phyloP scores from a whole-genome alignment of 2,888 invertebrate genomes.

The Chrysolina haemoptera region DNA sequence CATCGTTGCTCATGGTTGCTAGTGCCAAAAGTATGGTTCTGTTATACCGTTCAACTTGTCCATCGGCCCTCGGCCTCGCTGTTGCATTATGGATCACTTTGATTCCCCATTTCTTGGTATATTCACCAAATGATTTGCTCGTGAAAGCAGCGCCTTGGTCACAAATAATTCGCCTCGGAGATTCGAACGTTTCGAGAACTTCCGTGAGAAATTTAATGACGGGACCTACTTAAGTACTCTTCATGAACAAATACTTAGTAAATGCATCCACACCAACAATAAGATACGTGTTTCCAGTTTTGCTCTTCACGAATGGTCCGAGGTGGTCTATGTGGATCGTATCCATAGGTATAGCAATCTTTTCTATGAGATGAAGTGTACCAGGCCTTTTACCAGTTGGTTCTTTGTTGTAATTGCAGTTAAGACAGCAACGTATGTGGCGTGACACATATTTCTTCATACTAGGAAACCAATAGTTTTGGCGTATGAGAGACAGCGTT shows the following conservation, averaged over 20 bases:
- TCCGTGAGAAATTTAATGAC: constrained; percentile 27
- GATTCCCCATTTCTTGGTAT: constrained; percentile 35
- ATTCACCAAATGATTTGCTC: constrained; percentile 41
- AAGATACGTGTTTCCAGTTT: constrained; percentile 44
- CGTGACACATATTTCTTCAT: constrained; percentile 36
- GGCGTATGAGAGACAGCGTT: constrained; percentile 11
- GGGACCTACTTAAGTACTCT: constrained; percentile 36
- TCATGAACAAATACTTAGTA: constrained; percentile 59
- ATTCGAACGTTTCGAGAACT: constrained; percentile 32
- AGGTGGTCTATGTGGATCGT: constrained; percentile 41
- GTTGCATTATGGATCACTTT: constrained; percentile 49
- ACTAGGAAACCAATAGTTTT: constrained; percentile 45
- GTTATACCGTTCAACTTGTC: constrained; percentile 38
- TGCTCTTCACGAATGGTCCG: constrained; percentile 36
- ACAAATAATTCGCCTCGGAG: constrained; percentile 42
- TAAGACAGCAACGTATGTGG: constrained; percentile 31
- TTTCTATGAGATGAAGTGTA: constrained; percentile 31
- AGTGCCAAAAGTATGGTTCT: constrained; percentile 36
- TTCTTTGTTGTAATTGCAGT: constrained; percentile 33
- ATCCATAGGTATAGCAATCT: constrained; percentile 32
- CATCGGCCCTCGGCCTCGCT: constrained; percentile 57
- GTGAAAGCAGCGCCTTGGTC: constrained; percentile 48
- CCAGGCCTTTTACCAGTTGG: constrained; percentile 34
- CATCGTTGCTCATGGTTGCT: constrained; percentile 47
- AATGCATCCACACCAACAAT: constrained; percentile 58